These are phyloP conservation scores for Phyto melanocephala DNA, from an alignment of 2,888 invertebrate genomes.

Conservation along the genomic window DNA sequence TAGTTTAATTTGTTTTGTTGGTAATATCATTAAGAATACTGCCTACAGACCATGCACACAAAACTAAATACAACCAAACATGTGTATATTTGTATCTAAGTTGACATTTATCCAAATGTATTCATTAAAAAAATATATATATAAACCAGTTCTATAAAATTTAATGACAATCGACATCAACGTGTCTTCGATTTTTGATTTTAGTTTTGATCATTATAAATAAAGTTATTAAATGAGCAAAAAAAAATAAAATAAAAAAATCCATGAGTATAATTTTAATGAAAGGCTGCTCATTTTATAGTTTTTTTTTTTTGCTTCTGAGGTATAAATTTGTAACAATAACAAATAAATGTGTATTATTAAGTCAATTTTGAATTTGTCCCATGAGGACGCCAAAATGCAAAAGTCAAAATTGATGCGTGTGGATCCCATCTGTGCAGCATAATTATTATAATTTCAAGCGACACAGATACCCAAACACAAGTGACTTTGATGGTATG, in stretches of 20 bases:
- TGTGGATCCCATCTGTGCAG: too few species aligned
- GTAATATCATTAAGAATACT: constrained; percentile 11
- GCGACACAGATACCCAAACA: too few species aligned
- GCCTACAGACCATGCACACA: not conserved
- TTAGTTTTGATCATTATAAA: not conserved
- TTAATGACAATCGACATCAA: constrained; percentile 29
- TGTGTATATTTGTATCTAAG: not conserved
- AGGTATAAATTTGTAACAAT: constrained; percentile 41
- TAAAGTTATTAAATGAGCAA: constrained; percentile 40
- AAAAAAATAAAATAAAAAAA: not conserved
- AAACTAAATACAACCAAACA: too few species aligned
- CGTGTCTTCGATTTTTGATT: not conserved
- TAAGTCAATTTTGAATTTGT: constrained; percentile 39
- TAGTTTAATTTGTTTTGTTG: constrained; percentile 13
- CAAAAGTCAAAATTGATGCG: too few species aligned
- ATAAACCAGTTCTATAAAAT: constrained; percentile 49
- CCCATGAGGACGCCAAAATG: not conserved
- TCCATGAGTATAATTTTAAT: constrained; percentile 8
- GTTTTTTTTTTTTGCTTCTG: too few species aligned
- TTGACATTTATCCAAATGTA: not conserved
- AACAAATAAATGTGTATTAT: constrained; percentile 30
- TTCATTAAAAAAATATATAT: constrained; percentile 2
- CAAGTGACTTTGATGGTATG: too few species aligned
- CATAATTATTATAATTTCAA: too few species aligned
- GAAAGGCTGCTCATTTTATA: not conserved